phyloP scores from a whole-genome alignment of 2,888 invertebrate genomes.

The Teinopalpus imperialis region DNA sequence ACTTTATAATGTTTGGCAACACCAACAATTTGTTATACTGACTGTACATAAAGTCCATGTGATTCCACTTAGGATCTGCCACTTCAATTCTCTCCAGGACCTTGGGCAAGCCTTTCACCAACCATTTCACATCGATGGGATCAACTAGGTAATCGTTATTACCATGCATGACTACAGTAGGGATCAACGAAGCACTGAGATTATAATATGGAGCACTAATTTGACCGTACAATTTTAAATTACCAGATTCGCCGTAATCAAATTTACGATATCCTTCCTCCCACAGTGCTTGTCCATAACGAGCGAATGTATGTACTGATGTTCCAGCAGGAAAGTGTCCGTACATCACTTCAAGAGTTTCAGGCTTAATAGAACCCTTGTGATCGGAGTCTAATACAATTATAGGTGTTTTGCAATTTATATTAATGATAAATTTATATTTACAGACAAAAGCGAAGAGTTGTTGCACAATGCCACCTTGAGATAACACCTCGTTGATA shows the following conservation, averaged over 20 bases:
- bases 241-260: conserved; percentile 39
- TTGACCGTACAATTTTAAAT: conserved; percentile 39
- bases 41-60: conserved; percentile 43
- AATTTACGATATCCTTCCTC: conserved; percentile 38
- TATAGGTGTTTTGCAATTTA: background rate
- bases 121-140: conserved; percentile 36
- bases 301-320: conserved; percentile 43
- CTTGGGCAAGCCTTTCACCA: conserved; percentile 39
- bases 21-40: conserved; percentile 19
- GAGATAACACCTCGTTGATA: conserved; percentile 22
- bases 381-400: conserved; percentile 22
- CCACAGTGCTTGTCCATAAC: conserved; percentile 39
- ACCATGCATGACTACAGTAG: conserved; percentile 38
- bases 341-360: conserved; percentile 25
- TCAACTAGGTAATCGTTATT: conserved; percentile 43
- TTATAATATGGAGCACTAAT: conserved; percentile 43
- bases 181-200: conserved; percentile 40
- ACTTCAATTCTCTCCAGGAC: conserved; percentile 29
- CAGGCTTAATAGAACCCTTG: conserved; percentile 35
- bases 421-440: background rate
- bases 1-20: conserved; percentile 20
- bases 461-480: conserved; percentile 11
- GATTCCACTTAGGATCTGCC: conserved; percentile 35
- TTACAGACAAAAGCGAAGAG: conserved; percentile 19
- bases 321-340: conserved; percentile 45